Evolutionary conservation across 2,797 vertebrate species (phyloP).

Genomic region (Morus bassanus): DNA sequence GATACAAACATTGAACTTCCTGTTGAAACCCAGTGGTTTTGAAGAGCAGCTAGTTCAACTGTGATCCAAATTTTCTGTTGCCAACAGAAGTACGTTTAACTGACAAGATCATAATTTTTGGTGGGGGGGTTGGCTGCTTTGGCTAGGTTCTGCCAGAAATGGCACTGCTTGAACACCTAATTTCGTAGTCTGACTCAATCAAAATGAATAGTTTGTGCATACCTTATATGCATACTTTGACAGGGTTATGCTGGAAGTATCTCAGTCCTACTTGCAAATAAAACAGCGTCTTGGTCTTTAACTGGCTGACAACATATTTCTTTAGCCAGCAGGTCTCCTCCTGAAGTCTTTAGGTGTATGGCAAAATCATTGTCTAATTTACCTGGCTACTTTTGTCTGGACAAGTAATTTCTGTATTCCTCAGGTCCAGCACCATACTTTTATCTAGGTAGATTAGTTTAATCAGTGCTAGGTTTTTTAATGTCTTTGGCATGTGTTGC

Average conservation of each 20-base stretch:
- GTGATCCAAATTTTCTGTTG: background rate
- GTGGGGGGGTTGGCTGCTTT: background rate
- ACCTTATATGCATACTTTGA: background rate
- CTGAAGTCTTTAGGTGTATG: background rate
- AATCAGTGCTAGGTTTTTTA: background rate
- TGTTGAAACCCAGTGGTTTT: background rate
- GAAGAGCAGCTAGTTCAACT: background rate
- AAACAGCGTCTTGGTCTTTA: background rate
- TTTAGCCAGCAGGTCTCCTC: background rate
- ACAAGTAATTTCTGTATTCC: background rate
- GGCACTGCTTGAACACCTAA: background rate
- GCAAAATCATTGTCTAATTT: background rate
- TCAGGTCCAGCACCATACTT: background rate
- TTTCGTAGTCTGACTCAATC: background rate
- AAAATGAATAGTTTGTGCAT: background rate
- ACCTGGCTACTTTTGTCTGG: background rate
- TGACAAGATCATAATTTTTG: background rate
- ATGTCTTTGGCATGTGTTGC: background rate
- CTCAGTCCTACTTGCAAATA: background rate
- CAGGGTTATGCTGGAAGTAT: background rate
- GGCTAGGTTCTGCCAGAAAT: accelerated
- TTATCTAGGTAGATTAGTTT: background rate
- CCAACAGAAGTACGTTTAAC: background rate
- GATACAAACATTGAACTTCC: background rate
- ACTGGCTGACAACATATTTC: background rate